phyloP scores from a whole-genome alignment of 2,888 invertebrate species.

The Cataglyphis altisquamis region DNA sequence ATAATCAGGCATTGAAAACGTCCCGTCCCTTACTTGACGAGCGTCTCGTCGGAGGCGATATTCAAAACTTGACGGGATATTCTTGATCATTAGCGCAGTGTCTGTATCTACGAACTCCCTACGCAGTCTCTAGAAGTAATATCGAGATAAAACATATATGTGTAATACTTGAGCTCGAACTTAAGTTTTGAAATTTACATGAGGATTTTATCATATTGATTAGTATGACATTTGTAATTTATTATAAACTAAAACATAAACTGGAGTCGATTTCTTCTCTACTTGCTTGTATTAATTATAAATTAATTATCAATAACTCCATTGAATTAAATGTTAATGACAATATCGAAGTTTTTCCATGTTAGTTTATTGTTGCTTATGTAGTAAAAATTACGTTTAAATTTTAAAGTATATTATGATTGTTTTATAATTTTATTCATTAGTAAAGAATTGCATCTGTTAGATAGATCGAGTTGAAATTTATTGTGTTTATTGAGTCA shows the following conservation, averaged over 20 bases:
- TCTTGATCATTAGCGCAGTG: conserved; percentile 45
- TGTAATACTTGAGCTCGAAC: not conserved
- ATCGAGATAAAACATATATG: not conserved
- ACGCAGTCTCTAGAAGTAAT: not conserved
- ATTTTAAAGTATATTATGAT: not conserved
- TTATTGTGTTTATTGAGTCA: not conserved
- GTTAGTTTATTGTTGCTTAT: not conserved
- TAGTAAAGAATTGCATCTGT: not conserved
- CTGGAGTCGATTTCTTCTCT: not conserved
- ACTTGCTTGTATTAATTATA: not conserved
- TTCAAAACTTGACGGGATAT: conserved; percentile 42
- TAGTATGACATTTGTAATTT: not conserved
- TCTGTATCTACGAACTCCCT: not conserved
- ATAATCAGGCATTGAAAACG: conserved; percentile 67
- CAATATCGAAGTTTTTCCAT: not conserved
- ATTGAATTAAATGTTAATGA: not conserved
- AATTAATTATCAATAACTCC: not conserved
- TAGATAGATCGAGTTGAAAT: not conserved
- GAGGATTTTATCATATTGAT: not conserved
- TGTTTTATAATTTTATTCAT: not conserved
- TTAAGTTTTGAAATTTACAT: not conserved
- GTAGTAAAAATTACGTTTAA: not conserved
- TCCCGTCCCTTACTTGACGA: conserved; percentile 37
- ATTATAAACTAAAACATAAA: not conserved
- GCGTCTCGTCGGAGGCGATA: conserved; percentile 31